Evolutionary conservation across 1,140 invertebrate genomes (phyloP).

Genomic region (Drosophila sproati): DNA sequence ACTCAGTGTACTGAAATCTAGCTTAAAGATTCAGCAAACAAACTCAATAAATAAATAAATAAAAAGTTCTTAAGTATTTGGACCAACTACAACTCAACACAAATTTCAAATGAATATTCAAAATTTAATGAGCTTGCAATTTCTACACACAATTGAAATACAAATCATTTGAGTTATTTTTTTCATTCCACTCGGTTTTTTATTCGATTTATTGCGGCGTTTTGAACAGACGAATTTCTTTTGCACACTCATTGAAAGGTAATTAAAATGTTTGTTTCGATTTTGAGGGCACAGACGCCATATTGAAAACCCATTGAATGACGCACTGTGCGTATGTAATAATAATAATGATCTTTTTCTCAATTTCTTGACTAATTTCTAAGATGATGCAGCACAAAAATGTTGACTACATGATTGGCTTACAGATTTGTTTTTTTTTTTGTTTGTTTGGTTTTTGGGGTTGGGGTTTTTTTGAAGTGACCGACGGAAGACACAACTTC

Average conservation of each 20-base stretch:
- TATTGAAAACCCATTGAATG: constrained; percentile 45
- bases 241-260: constrained; percentile 82
- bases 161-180: constrained; percentile 46
- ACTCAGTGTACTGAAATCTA: no score
- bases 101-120: constrained; percentile 43
- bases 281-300: constrained; percentile 56
- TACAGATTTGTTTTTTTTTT: constrained; percentile 34
- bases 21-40: neutral
- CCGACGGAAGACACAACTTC: constrained; percentile 73
- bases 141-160: constrained; percentile 54
- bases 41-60: neutral
- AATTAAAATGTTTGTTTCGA: constrained; percentile 82
- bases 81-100: neutral
- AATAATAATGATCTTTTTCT: constrained; percentile 57
- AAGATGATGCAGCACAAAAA: constrained; percentile 63
- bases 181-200: constrained; percentile 16
- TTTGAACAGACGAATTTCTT: constrained; percentile 58
- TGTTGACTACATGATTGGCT: constrained; percentile 60
- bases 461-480: constrained; percentile 60
- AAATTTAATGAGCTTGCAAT: constrained; percentile 72
- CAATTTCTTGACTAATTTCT: constrained; percentile 74
- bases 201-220: neutral
- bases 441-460: neutral
- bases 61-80: neutral
- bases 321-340: constrained; percentile 37